Evolutionary conservation across 2,113 vertebrate genomes (phyloP).

Genomic region (Bubo scandiacus): DNA sequence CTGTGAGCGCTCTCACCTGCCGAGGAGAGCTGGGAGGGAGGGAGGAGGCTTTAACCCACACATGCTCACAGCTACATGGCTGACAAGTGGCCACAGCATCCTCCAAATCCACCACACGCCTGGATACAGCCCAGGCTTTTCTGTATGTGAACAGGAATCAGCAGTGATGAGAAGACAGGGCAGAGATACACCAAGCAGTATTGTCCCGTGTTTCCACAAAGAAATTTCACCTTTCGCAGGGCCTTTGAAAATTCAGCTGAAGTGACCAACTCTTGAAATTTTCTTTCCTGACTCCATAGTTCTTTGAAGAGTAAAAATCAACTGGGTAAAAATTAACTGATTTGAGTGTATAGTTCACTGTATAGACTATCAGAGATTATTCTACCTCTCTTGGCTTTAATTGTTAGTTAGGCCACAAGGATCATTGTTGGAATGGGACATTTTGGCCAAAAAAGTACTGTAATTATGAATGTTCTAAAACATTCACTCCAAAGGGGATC

Average conservation of each 20-base stretch:
- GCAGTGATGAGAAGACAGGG: neutral
- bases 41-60: neutral
- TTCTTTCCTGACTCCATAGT: neutral
- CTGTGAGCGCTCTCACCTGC: neutral
- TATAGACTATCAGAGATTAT: neutral
- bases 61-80: fast-evolving
- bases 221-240: neutral
- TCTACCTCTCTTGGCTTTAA: neutral
- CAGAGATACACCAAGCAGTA: neutral
- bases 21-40: neutral
- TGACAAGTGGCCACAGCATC: neutral
- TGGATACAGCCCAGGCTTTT: neutral
- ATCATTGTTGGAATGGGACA: neutral
- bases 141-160: neutral
- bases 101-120: neutral
- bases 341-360: neutral
- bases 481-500: neutral
- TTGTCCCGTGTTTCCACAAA: neutral
- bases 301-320: neutral
- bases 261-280: neutral
- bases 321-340: neutral
- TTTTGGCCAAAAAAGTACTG: neutral
- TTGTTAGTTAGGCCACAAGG: neutral
- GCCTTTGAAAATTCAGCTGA: neutral
- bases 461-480: neutral